Base-by-base conservation (phyloP, 2,888 invertebrate species). In the Amaurobius ferox region DNA sequence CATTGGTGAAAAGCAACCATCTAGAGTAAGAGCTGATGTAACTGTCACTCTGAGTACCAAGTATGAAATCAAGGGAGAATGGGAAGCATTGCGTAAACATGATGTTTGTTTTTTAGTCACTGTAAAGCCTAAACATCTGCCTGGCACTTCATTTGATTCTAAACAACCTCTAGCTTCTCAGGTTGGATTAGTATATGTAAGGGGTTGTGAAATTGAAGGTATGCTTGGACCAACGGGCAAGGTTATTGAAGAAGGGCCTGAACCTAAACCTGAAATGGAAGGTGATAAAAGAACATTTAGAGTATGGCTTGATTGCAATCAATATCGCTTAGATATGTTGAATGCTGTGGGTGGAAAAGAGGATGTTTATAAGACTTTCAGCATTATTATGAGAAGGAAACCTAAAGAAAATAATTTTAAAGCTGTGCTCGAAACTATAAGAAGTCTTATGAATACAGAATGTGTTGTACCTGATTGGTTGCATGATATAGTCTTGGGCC, bases 401-500 rank as follows among this genome's bases (percentile, higher is more conserved):
- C 99, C 99, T 0, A 99, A 99, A 90, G 98, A 99, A 92, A 99
- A 99, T 91, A 99, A 99, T 92, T 99, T 99, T 92, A 99, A 99
- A 92, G 99, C 99, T 0, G 99, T 99, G 0, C 92, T 99, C 89
- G 98, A 99, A 92, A 99, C 99, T 0, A 99, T 99, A 86, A 93
- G 99, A 1, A 98, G 99, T 92, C 93, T 99, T 89, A 98, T 99
- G 98, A 99, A 99, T 91, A 99, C 99, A 0, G 96, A 97, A 91
- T 98, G 98, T 91, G 98, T 98, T 13, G 98, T 98, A 3, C 98
- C 98, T 0, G 95, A 97, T 89, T 98, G 97, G 97, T 92, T 98
- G n/a, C 97, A 97, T 90, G 97, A 98, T 90, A 96, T 99, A 89
- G 95, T 99, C 68, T 93, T 99, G 19, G 99, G 99, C 0, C 99